These are phyloP conservation scores for Xyliphius kryptos DNA, from an alignment of 2,113 vertebrate species.

Conservation along the genomic window DNA sequence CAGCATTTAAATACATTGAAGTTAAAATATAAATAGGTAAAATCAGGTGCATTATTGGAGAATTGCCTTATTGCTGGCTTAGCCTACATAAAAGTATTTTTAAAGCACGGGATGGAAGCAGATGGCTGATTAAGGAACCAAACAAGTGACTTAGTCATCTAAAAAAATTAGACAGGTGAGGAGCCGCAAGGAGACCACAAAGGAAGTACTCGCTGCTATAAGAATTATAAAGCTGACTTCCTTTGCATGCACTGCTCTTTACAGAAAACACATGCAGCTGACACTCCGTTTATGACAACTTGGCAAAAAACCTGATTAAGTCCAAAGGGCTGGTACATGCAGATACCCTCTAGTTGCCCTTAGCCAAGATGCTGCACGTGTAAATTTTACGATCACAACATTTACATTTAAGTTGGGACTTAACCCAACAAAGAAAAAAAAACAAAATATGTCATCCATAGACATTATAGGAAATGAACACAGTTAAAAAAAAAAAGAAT, in stretches of 20 bases:
- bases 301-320: constrained; percentile 15
- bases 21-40: background rate
- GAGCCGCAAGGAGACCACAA: constrained; percentile 23
- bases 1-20: too few species aligned
- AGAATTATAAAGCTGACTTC: constrained; percentile 30
- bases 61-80: background rate
- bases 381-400: background rate
- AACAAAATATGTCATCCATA: background rate
- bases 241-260: constrained; percentile 29
- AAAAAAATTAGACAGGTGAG: constrained; percentile 38
- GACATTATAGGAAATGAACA: background rate
- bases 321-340: background rate
- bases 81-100: background rate
- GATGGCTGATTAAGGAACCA: constrained; percentile 2
- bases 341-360: background rate
- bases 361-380: background rate
- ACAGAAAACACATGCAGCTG: constrained; percentile 26
- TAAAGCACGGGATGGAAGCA: background rate
- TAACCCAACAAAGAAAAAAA: too few species aligned
- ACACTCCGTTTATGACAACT: background rate
- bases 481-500: background rate
- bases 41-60: constrained; percentile 19
- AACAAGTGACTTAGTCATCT: constrained; percentile 23
- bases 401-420: too few species aligned
- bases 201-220: constrained; percentile 28